Percentiles rank a stretch among this genome's conserved stretches.
Evolutionary conservation across 2,797 vertebrate genomes (phyloP).

Genomic region (Limosa lapponica): DNA sequence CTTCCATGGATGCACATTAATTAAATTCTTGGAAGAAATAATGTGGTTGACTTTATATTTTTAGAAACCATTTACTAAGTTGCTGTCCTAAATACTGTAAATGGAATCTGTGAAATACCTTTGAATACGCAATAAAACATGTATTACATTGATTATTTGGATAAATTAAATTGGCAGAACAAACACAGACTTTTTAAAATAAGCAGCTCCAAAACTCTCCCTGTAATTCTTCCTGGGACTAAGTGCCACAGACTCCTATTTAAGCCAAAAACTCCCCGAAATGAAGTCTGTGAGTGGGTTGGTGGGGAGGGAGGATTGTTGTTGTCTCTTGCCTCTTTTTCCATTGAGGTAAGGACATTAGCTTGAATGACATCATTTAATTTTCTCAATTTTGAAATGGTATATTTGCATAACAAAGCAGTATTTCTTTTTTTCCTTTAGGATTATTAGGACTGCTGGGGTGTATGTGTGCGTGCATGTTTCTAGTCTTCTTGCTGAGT

Average conservation of each 20-base stretch:
- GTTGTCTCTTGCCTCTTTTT: conserved; percentile 13
- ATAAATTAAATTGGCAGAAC: neutral
- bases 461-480: conserved; percentile 3
- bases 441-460: conserved; percentile 8
- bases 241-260: neutral
- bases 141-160: neutral
- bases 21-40: neutral
- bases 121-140: neutral
- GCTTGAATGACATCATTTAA: conserved; percentile 54
- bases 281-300: neutral
- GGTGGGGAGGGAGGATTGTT: neutral
- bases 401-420: conserved; percentile 58
- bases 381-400: conserved; percentile 38
- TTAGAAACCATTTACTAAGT: neutral
- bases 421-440: neutral
- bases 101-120: neutral
- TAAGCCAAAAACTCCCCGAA: conserved; percentile 25
- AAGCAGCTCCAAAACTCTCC: neutral
- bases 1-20: neutral
- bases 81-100: neutral
- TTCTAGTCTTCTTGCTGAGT: conserved; percentile 48
- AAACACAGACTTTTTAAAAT: neutral
- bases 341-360: conserved; percentile 37
- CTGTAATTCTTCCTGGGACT: neutral
- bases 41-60: neutral